phyloP scores from a whole-genome alignment of 2,113 vertebrate species.

The Menidia beryllina region DNA sequence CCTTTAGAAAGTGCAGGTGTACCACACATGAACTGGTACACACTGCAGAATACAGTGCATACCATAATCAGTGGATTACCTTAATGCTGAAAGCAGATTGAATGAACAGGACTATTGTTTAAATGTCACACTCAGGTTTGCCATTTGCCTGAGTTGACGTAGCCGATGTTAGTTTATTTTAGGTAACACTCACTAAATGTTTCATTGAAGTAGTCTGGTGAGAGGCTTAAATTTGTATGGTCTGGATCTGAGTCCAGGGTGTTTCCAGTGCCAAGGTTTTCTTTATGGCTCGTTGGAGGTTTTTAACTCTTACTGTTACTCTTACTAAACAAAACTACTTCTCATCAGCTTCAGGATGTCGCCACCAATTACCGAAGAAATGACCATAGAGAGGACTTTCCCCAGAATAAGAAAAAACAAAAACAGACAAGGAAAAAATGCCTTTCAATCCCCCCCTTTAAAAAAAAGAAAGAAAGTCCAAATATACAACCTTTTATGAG shows the following conservation, averaged over 20 bases:
- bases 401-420: too few species aligned
- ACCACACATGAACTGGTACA: background rate
- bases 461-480: background rate
- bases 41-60: too few species aligned
- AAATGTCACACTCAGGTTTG: constrained; percentile 3
- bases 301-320: background rate
- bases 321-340: too few species aligned
- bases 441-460: too few species aligned
- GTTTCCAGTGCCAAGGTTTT: background rate
- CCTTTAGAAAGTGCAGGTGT: background rate
- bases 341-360: too few species aligned
- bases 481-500: background rate
- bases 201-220: constrained; percentile 58
- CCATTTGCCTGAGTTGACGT: constrained; percentile 17
- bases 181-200: constrained; percentile 64
- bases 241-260: constrained; percentile 31
- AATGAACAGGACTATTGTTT: background rate
- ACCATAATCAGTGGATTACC: background rate
- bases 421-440: background rate
- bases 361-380: background rate
- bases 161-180: constrained; percentile 56
- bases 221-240: constrained; percentile 57
- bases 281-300: background rate
- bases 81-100: background rate
- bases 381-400: constrained; percentile 17